Conservation (phyloP, 2,888 invertebrate species). For the Andrena fulva region DNA sequence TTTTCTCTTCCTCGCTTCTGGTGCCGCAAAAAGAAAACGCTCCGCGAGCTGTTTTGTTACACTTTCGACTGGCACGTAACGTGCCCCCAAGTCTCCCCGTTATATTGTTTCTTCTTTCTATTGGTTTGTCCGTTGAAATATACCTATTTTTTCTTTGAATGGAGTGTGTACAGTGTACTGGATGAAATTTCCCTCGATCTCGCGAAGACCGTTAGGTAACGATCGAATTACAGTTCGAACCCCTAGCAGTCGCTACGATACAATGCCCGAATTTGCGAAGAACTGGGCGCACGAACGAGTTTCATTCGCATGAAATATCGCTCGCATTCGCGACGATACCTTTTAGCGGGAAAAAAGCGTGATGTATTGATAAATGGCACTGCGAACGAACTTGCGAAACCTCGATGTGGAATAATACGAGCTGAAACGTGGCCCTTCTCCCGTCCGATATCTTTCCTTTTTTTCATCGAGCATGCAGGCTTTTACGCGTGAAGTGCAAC, state of each 20-base stretch:
- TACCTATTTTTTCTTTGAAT: too few species aligned
- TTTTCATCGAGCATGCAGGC: neutral
- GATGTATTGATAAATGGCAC: constrained; percentile 15
- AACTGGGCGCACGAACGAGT: neutral
- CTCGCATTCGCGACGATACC: neutral
- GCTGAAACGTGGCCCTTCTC: neutral
- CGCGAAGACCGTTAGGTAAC: neutral
- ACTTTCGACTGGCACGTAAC: neutral
- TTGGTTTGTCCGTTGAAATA: too few species aligned
- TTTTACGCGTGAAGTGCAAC: neutral
- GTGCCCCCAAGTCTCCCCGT: too few species aligned
- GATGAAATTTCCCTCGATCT: neutral
- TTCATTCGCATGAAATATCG: constrained; percentile 24
- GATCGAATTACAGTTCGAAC: neutral
- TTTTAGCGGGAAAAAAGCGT: constrained; percentile 10
- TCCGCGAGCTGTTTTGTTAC: neutral
- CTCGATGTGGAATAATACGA: neutral
- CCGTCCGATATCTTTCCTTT: neutral
- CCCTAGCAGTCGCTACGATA: neutral
- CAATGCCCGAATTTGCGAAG: neutral
- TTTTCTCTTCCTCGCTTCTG: constrained; percentile 2
- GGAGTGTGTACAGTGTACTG: too few species aligned
- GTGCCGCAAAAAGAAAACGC: neutral
- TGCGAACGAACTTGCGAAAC: constrained; percentile 5
- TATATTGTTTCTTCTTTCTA: too few species aligned